phyloP scores from a whole-genome alignment of 2,113 vertebrate genomes.

The Chionomys nivalis region DNA sequence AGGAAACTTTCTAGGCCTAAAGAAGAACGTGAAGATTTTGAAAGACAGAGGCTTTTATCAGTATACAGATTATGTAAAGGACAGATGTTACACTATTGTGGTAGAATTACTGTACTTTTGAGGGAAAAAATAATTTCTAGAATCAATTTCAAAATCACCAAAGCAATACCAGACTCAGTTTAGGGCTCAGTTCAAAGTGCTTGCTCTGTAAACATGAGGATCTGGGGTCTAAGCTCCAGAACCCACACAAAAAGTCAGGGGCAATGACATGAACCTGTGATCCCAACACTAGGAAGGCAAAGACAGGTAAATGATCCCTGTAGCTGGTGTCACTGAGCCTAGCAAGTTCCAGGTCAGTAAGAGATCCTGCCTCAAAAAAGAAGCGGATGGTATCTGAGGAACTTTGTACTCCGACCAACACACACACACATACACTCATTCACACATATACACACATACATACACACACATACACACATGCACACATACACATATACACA shows the following conservation, averaged over 20 bases:
- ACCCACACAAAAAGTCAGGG: background rate
- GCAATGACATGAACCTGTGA: background rate
- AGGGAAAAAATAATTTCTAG: background rate
- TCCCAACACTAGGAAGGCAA: background rate
- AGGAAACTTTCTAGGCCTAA: background rate
- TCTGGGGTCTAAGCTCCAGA: background rate
- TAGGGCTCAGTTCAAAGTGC: background rate
- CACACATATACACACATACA: background rate
- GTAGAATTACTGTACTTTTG: slow-evolving; percentile 24
- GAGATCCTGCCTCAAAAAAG: background rate
- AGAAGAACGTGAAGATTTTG: background rate
- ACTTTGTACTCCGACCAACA: background rate
- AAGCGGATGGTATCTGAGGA: background rate
- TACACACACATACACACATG: background rate
- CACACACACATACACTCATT: background rate
- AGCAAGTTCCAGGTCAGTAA: background rate
- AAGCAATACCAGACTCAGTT: background rate
- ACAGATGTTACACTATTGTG: background rate
- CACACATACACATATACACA: no score
- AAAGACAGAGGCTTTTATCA: background rate
- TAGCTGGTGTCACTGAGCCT: no score
- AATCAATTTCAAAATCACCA: background rate
- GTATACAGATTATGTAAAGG: background rate
- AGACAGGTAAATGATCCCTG: background rate
- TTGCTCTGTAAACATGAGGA: background rate